Conservation (phyloP, 2,888 invertebrate genomes). For the Brenthis hecate region DNA sequence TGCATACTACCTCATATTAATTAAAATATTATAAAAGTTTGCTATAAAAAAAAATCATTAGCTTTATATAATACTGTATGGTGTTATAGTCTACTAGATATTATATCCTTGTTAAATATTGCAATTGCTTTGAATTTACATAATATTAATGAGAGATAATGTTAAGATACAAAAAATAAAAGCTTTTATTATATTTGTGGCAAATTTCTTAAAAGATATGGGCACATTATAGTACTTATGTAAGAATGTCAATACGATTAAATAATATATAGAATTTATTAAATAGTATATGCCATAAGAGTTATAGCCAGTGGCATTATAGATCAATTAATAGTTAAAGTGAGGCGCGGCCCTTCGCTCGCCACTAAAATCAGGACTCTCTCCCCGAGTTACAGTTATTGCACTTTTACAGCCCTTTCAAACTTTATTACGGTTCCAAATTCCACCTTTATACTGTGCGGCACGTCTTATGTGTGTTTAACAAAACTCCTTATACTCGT, state of each 20-base stretch:
- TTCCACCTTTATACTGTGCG: slow-evolving; percentile 60
- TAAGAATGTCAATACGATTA: background rate
- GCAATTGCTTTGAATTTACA: too few species aligned
- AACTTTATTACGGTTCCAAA: slow-evolving; percentile 80
- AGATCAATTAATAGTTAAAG: slow-evolving; percentile 74
- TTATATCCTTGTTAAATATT: too few species aligned
- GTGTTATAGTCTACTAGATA: too few species aligned
- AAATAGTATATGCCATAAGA: slow-evolving; percentile 23
- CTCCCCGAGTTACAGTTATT: slow-evolving; percentile 78
- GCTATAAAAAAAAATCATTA: too few species aligned
- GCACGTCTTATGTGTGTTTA: slow-evolving; percentile 67
- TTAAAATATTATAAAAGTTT: too few species aligned
- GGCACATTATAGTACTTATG: background rate
- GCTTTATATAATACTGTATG: too few species aligned
- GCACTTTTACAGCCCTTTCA: slow-evolving; percentile 82
- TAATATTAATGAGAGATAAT: too few species aligned
- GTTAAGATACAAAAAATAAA: background rate
- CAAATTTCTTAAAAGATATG: background rate
- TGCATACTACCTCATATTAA: too few species aligned
- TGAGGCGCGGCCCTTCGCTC: slow-evolving; percentile 60
- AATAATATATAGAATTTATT: slow-evolving; percentile 11
- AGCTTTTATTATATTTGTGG: background rate
- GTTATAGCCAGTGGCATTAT: slow-evolving; percentile 46
- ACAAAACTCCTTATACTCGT: slow-evolving; percentile 51
- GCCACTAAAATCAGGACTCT: slow-evolving; percentile 77